Conservation (phyloP, 2,888 invertebrate genomes). For the Auanema sp. region DNA sequence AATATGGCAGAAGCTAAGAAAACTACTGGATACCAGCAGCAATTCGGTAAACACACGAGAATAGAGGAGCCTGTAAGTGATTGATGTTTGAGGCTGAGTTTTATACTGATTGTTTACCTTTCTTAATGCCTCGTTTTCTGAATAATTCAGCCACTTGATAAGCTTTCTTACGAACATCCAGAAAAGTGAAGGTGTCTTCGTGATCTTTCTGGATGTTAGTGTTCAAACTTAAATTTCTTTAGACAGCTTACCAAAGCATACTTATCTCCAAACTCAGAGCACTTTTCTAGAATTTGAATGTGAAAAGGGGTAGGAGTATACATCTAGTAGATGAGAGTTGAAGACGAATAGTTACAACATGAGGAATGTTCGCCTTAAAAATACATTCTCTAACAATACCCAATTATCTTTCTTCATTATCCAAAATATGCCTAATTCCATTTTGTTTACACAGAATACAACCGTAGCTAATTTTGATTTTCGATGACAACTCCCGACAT, state of each 20-base stretch:
- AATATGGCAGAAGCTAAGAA: conserved; percentile 44
- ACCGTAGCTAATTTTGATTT: too few species aligned
- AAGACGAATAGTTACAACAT: too few species aligned
- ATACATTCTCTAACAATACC: too few species aligned
- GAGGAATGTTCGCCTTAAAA: too few species aligned
- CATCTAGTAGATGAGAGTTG: too few species aligned
- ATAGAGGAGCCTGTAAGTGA: conserved; percentile 31
- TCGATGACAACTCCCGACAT: too few species aligned
- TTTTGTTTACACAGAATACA: too few species aligned
- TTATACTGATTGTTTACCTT: not conserved
- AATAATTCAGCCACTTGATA: conserved; percentile 11
- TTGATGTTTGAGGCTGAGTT: too few species aligned
- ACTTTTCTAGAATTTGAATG: conserved; percentile 16
- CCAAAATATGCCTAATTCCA: too few species aligned
- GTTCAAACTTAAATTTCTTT: not conserved
- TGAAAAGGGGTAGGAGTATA: conserved; percentile 5
- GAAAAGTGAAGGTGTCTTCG: conserved; percentile 11
- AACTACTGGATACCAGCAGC: conserved; percentile 44
- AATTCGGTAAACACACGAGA: conserved; percentile 44
- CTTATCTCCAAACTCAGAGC: conserved; percentile 4
- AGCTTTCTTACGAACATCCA: conserved; percentile 1
- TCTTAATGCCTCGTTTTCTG: conserved; percentile 16
- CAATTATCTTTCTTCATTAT: too few species aligned
- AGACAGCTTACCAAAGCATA: conserved; percentile 1
- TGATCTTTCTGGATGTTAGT: conserved; percentile 7